Evolutionary conservation across 2,888 invertebrate genomes (phyloP), one percentile per base, ranked within the genome.

Genomic region (Dolichomitus sp.): DNA sequence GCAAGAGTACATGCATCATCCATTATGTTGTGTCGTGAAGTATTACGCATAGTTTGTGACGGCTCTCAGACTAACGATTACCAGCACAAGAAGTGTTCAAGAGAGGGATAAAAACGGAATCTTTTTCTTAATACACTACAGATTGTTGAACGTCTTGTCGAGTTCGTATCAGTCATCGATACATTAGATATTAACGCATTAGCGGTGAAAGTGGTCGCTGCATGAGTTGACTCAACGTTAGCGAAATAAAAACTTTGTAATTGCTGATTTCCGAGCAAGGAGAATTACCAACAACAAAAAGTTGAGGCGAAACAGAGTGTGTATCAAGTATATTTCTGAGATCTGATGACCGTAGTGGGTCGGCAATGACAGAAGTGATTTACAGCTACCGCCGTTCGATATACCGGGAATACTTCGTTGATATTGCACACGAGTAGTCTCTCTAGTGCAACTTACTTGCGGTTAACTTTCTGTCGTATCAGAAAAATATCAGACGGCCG

Each of bases 401-500:
- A 54, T 30, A 54, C 54, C 27, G 54, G 14, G 27, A 33, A n/a
- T 57, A 14, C 1, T 14, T 3, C 63, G 5, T 14, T 12, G 63
- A 42, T 45, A 63, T 4, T 14, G 27, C 45, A 42, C 63, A 14
- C 7, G 42, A 63, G 42, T 17, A 37, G 37, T 14, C 3, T 40
- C 17, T 12, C 42, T 4, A 27, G 27, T 23, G 63, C 40, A 57
- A 30, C 57, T 14, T 11, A 63, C 14, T 12, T 1, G 23, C 42
- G 14, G 7, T 48, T 48, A 11, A 30, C 45, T 45, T 27, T 19
- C 7, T 7, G 45, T 14, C 48, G 3, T 48, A 14, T 66, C n/a
- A 17, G 17, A 66, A 66, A 33, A 30, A 27, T 66, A 23, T 27
- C 65, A n/a, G 9, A 17, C 50, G 75, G 40, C 66, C 66, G 70